Base-by-base conservation (phyloP, 2,113 vertebrate genomes). In the Pachypanchax playfairii region DNA sequence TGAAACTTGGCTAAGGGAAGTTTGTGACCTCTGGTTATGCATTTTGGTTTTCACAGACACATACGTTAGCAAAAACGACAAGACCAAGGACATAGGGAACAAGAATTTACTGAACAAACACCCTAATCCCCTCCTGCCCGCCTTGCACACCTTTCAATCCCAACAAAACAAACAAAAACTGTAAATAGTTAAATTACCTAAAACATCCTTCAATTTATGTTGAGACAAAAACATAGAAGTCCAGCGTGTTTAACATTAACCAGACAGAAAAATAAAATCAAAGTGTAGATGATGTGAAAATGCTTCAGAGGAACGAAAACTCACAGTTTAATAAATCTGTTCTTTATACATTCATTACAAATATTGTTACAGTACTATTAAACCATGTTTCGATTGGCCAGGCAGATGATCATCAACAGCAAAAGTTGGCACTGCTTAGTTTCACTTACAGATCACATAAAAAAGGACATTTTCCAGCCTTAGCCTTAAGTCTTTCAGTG, bases 281-380 rank as follows among this genome's bases (percentile, higher is more conserved):
- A 70, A 57, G 48, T 73, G 65, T 81, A 29, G n/a, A 60, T 26
- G 75, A 66, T 80, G 78, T 85, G 69, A 51, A 65, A 55, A 64
- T 54, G n/a, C 21, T 38, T 33, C 10, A 21, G 8, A 4, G 1
- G 11, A 18, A 28, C 36, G 24, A 5, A 3, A 57, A 67, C 55
- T 84, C 75, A 83, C 83, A 86, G 73, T 77, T 43, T 70, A 22
- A 59, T 36, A 36, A 78, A 82, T 82, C 39, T 26, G 14, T 46
- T 21, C 46, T 35, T 66, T 74, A 38, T 87, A 38, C 67, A 62
- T 70, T 70, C 57, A 62, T 54, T 61, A 33, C 49, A 56, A 76
- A 50, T 61, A 75, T 71, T 44, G 49, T 43, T 77, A 75, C 81
- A 82, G 83, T 78, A 69, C 77, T 68, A 21, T 57, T 47, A 35